Percentiles rank a stretch among this genome's conserved stretches.
Conservation (phyloP, 2,888 invertebrate species). For the Parnassius mnemosyne region DNA sequence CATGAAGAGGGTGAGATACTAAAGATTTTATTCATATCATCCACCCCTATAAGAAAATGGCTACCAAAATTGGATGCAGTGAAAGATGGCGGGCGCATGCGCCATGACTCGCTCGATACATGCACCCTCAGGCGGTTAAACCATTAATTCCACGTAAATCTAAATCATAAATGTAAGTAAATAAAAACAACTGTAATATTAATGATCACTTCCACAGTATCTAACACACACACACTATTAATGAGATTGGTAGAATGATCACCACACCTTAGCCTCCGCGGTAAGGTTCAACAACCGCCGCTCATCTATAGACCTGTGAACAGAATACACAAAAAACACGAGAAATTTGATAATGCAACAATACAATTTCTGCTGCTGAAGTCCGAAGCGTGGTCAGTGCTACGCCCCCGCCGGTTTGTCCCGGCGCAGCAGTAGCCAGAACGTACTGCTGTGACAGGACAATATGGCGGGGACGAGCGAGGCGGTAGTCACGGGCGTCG, state of each 20-base stretch:
- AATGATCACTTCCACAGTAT: slow-evolving; percentile 7
- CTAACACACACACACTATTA: slow-evolving; percentile 28
- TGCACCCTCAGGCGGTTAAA: slow-evolving; percentile 61
- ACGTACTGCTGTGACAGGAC: slow-evolving; percentile 99
- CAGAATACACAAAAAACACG: slow-evolving; percentile 34
- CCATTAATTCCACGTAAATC: slow-evolving; percentile 47
- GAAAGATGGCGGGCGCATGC: slow-evolving; percentile 73
- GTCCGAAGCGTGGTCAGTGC: slow-evolving; percentile 43
- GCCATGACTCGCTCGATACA: slow-evolving; percentile 70
- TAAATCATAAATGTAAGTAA: slow-evolving; percentile 12
- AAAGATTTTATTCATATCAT: slow-evolving; percentile 34
- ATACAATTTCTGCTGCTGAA: slow-evolving; percentile 4
- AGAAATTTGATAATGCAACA: slow-evolving; percentile 16
- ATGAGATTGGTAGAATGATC: slow-evolving; percentile 4
- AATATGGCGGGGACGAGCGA: slow-evolving; percentile 89
- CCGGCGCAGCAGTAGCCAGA: slow-evolving; percentile 93
- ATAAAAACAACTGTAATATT: not conserved
- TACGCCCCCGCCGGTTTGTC: slow-evolving; percentile 83
- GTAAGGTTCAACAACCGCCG: slow-evolving; percentile 6
- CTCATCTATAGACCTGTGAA: slow-evolving; percentile 40
- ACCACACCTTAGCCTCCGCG: not conserved
- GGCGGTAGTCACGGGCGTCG: slow-evolving; percentile 61
- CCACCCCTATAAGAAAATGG: slow-evolving; percentile 65
- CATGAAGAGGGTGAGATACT: slow-evolving; percentile 25
- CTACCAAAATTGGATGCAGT: slow-evolving; percentile 56